Evolutionary conservation across 2,797 vertebrate species (phyloP), one percentile per base, ranked within the genome.

Genomic region (Petrocephalus sullivani): DNA sequence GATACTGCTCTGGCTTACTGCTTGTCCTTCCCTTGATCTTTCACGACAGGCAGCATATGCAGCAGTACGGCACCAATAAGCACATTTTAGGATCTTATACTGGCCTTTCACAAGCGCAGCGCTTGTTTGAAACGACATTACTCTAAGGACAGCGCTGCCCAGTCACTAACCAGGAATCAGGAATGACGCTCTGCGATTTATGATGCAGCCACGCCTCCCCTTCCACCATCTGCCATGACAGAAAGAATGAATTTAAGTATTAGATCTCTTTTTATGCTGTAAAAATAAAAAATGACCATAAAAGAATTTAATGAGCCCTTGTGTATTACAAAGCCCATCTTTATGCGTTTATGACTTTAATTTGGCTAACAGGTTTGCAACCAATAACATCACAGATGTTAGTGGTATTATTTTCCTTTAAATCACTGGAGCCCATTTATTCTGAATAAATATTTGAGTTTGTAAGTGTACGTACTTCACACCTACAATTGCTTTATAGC

Each of bases 401-500:
- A 37, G 19, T 12, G 33, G 10, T 19, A 41, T 67, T 71, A 56
- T 88, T 53, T 85, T n/a, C 60, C 82, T 67, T 53, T 85, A 88
- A 53, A 28, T 85, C 57, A 84, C 37, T 12, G 14, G 7, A 23
- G 78, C n/a, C 57, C 57, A 53, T 88, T 28, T 61, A 64, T 85
- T 85, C 16, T 54, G 19, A 84, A 61, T 87, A 85, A 85, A 88
- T 28, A 37, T 71, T 84, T 85, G 46, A 41, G 49, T 2, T 8
- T 54, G 87, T 23, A 88, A 19, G 23, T 33, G 23, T 41, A n/a
- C 60, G 41, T 71, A 51, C 49, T 37, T 85, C 85, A 90, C 90
- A 90, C 90, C 89, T 90, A 90, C 89, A 89, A 88, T 87, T 49
- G 51, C 88, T 90, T 91, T 88, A 87, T 85, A 89, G 87, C 86